phyloP scores from a whole-genome alignment of 1,140 invertebrate species.

The Phymorhynchus buccinoides region DNA sequence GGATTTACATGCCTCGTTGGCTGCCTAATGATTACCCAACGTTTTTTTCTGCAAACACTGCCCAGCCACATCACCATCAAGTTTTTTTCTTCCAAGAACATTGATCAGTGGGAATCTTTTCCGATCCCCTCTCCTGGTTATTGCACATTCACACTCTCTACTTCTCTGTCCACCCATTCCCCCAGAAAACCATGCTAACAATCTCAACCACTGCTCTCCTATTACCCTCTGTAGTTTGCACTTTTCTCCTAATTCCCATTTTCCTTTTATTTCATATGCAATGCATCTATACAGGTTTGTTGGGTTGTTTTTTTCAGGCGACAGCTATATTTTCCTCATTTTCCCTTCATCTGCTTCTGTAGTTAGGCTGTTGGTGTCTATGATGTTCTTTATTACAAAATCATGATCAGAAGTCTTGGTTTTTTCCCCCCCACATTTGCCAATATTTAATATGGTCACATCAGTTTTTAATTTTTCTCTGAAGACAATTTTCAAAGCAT shows the following conservation, averaged over 20 bases:
- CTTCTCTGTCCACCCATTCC: neutral
- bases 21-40: conserved; percentile 10
- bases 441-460: no score
- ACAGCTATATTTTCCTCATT: neutral
- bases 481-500: no score
- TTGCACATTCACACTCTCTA: neutral
- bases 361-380: neutral
- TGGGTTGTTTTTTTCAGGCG: no score
- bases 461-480: no score
- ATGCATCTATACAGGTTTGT: neutral
- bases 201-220: neutral
- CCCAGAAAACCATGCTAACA: neutral
- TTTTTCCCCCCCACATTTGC: no score
- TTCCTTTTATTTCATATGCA: neutral
- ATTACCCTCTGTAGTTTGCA: neutral
- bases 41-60: conserved; percentile 4
- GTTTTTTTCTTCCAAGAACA: conserved; percentile 4
- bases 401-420: no score
- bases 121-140: neutral
- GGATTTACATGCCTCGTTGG: conserved; percentile 28
- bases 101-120: neutral
- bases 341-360: neutral
- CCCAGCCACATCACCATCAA: neutral
- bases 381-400: no score
- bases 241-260: neutral